A percentile compares a stretch with the other conserved stretches of the same genome.
Conservation (phyloP, 1,140 invertebrate genomes). For the Bombus superbus region DNA sequence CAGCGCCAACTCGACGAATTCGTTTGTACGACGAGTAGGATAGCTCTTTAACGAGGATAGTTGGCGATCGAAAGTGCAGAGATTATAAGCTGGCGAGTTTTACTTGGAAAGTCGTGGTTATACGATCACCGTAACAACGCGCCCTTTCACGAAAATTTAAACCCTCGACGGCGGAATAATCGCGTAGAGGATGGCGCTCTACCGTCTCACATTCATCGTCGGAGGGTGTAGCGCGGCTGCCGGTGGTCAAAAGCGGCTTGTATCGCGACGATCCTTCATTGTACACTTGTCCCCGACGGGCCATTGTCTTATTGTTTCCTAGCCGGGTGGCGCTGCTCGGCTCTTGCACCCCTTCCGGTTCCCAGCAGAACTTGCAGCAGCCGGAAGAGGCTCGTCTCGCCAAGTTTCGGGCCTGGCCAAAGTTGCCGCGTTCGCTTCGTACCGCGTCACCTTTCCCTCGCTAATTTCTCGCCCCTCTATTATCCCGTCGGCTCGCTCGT, state of each 20-base stretch:
- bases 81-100: too few relatives aligned
- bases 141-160: conserved; percentile 3
- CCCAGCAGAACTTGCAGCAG: conserved; percentile 26
- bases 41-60: too few relatives aligned
- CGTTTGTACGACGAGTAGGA: too few relatives aligned
- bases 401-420: neutral
- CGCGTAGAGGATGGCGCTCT: neutral
- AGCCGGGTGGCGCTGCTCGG: conserved; percentile 16
- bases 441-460: neutral
- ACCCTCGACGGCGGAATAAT: neutral
- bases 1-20: too few relatives aligned
- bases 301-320: conserved; percentile 71
- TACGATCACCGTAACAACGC: neutral
- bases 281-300: conserved; percentile 66
- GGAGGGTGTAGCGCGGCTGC: neutral
- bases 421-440: conserved; percentile 17
- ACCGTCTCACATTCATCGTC: neutral
- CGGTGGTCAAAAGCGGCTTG: conserved; percentile 43
- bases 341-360: conserved; percentile 34
- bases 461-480: conserved; percentile 25
- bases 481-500: neutral
- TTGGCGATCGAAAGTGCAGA: too few relatives aligned
- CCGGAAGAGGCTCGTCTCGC: conserved; percentile 17
- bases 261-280: conserved; percentile 56
- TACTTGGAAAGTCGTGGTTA: neutral